These are phyloP conservation scores for Coenonympha arcania DNA, from an alignment of 2,888 invertebrate genomes.

Conservation along the genomic window DNA sequence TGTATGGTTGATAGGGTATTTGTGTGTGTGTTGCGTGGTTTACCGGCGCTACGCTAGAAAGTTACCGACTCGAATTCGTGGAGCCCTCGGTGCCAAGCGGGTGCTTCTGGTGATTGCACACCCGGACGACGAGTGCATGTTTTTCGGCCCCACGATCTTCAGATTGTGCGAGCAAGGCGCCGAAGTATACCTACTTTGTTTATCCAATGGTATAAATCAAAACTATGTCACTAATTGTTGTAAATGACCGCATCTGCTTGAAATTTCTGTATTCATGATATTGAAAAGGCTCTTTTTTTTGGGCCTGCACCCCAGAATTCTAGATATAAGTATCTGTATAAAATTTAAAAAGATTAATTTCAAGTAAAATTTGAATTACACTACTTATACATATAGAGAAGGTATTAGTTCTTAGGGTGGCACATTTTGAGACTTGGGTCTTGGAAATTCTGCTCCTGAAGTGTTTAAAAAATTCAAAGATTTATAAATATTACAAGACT, in stretches of 20 bases:
- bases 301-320: too few species aligned
- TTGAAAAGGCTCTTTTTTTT: too few species aligned
- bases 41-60: constrained; percentile 70
- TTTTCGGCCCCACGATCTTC: constrained; percentile 93
- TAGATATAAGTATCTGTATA: too few species aligned
- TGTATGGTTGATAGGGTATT: constrained; percentile 72
- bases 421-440: too few species aligned
- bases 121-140: constrained; percentile 99
- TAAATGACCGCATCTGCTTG: background rate
- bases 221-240: background rate
- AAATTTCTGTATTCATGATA: background rate
- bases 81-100: constrained; percentile 70
- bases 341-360: too few species aligned
- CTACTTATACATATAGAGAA: too few species aligned
- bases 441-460: too few species aligned
- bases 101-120: constrained; percentile 92
- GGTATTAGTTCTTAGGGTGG: too few species aligned
- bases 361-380: too few species aligned
- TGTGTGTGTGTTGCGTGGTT: constrained; percentile 65
- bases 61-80: constrained; percentile 62
- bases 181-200: constrained; percentile 85
- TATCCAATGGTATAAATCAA: constrained; percentile 87
- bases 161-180: constrained; percentile 78
- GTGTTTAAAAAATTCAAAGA: too few species aligned
- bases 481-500: too few species aligned